These are phyloP conservation scores for Melanogrammus aeglefinus DNA, from an alignment of 2,797 vertebrate species.

Conservation along the genomic window DNA sequence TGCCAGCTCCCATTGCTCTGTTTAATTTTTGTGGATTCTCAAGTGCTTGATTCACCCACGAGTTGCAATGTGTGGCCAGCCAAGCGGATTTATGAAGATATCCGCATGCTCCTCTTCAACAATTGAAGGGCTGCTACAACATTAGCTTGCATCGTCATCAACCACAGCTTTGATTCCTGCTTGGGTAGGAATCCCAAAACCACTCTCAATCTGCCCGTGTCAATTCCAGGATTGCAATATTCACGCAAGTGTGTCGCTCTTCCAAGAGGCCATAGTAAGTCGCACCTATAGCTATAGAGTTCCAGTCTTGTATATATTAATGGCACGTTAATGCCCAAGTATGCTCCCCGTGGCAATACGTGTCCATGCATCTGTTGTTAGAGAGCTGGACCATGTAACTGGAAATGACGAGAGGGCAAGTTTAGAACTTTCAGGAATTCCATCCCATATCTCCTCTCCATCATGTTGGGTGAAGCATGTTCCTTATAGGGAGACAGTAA, in stretches of 20 bases:
- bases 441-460: slow-evolving; percentile 7
- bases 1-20: no score
- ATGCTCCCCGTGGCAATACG: slow-evolving; percentile 11
- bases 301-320: slow-evolving; percentile 11
- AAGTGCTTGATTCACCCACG: slow-evolving; percentile 30
- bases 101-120: slow-evolving; percentile 1
- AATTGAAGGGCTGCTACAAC: slow-evolving; percentile 6
- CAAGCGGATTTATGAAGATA: slow-evolving; percentile 21
- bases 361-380: slow-evolving; percentile 12
- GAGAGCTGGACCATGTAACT: background rate
- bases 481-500: no score
- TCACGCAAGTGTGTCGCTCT: slow-evolving; percentile 26
- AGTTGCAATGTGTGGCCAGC: slow-evolving; percentile 36
- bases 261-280: slow-evolving; percentile 33
- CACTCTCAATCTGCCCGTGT: slow-evolving; percentile 24
- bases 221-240: slow-evolving; percentile 34
- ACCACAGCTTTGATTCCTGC: slow-evolving; percentile 12
- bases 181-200: slow-evolving; percentile 22
- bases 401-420: background rate
- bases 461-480: no score
- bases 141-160: background rate
- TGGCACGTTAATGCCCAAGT: slow-evolving; percentile 21
- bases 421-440: slow-evolving; percentile 10
- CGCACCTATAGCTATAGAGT: slow-evolving; percentile 16
- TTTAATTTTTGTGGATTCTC: slow-evolving; percentile 19